Evolutionary conservation across 2,797 vertebrate genomes (phyloP).

Genomic region (Pseudochaenichthys georgianus): DNA sequence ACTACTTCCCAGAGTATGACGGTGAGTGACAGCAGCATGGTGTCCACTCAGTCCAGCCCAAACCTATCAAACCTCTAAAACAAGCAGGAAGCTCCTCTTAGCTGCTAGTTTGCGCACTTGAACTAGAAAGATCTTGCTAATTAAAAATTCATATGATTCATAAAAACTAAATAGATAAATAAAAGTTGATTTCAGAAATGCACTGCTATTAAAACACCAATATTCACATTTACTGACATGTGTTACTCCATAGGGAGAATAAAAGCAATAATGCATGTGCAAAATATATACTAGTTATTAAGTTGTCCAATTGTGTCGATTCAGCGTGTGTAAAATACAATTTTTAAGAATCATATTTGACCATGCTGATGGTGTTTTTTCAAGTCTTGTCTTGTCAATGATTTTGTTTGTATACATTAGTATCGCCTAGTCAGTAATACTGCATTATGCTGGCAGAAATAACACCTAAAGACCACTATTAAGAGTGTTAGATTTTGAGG

Average conservation of each 20-base stretch:
- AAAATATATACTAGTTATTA: too few relatives aligned
- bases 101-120: background rate
- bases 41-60: background rate
- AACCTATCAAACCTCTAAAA: background rate
- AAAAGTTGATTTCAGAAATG: background rate
- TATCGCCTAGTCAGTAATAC: background rate
- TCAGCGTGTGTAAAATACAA: background rate
- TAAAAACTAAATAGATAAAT: too few relatives aligned
- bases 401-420: background rate
- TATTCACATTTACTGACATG: background rate
- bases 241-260: background rate
- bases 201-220: background rate
- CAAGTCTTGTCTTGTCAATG: too few relatives aligned
- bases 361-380: background rate
- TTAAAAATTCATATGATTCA: background rate
- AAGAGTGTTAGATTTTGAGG: background rate
- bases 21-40: conserved; percentile 78
- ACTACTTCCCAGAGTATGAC: conserved; percentile 99
- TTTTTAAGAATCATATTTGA: background rate
- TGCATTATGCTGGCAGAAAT: background rate
- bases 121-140: background rate
- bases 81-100: background rate
- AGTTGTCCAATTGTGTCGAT: background rate
- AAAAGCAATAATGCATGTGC: background rate
- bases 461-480: background rate